Percentiles rank a stretch among this genome's conserved stretches.
Conservation (phyloP, 2,113 vertebrate genomes). For the Myotis davidii region DNA sequence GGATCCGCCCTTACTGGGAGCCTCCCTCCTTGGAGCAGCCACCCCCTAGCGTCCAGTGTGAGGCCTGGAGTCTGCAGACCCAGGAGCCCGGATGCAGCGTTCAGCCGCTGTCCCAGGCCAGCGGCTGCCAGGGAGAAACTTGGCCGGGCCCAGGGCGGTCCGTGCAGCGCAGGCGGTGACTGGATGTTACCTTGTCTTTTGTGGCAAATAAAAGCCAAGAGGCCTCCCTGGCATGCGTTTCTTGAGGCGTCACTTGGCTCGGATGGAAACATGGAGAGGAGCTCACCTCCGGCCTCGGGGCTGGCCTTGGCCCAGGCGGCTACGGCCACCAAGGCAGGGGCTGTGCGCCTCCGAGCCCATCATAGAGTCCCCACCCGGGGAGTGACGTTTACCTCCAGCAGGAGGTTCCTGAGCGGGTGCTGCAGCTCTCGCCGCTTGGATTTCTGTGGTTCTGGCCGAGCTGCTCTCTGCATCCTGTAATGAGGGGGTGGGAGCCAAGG, state of each 20-base stretch:
- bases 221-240: not conserved
- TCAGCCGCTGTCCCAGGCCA: not conserved
- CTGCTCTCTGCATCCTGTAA: not conserved
- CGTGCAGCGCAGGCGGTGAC: fast-evolving
- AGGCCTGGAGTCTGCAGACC: not conserved
- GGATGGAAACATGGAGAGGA: not conserved
- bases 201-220: conserved; percentile 64
- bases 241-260: not conserved
- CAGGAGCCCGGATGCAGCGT: not conserved
- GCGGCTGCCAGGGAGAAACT: not conserved
- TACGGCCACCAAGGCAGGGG: not conserved
- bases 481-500: not conserved
- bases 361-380: not conserved
- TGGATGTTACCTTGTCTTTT: not conserved
- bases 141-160: not conserved
- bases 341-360: not conserved
- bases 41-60: fast-evolving
- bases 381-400: fast-evolving
- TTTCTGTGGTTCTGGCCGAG: not conserved
- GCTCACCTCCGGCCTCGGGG: fast-evolving
- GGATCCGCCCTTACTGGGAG: not conserved
- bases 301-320: not conserved
- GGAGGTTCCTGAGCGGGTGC: not conserved
- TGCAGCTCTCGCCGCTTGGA: fast-evolving
- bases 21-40: not conserved